phyloP scores from a whole-genome alignment of 1,140 invertebrate genomes.

The Halotydeus destructor region DNA sequence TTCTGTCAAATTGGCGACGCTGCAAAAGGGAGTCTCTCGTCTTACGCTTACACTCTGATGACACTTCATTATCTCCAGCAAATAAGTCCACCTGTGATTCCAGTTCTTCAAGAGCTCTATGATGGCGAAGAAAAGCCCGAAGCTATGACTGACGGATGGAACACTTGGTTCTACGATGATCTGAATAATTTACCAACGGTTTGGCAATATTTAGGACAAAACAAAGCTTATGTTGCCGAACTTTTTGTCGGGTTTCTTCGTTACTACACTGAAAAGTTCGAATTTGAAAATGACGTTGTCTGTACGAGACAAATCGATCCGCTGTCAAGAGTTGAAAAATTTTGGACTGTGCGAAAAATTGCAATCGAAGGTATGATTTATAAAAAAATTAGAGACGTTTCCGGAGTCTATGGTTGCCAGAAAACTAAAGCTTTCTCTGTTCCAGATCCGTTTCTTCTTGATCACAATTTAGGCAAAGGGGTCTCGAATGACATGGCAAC shows the following conservation, averaged over 20 bases:
- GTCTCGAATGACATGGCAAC: constrained; percentile 35
- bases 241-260: constrained; percentile 33
- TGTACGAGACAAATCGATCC: constrained; percentile 29
- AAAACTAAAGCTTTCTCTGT: constrained; percentile 11
- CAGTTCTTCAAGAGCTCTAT: constrained; percentile 33
- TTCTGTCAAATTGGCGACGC: constrained; percentile 39
- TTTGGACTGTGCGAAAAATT: constrained; percentile 33
- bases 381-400: neutral
- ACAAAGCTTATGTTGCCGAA: constrained; percentile 29
- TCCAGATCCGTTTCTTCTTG: constrained; percentile 37
- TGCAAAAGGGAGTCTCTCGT: constrained; percentile 35
- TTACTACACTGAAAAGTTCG: constrained; percentile 36
- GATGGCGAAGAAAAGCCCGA: neutral
- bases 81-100: constrained; percentile 34
- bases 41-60: constrained; percentile 41
- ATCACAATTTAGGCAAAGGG: constrained; percentile 35
- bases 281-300: constrained; percentile 32
- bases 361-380: constrained; percentile 32
- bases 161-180: constrained; percentile 28
- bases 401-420: constrained; percentile 1
- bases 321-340: constrained; percentile 33
- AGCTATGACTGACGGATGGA: constrained; percentile 27
- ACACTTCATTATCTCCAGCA: constrained; percentile 37
- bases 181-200: constrained; percentile 21
- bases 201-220: constrained; percentile 16